phyloP scores from a whole-genome alignment of 92 coral and sea anemone genomes.

The Parazoanthus darwini region DNA sequence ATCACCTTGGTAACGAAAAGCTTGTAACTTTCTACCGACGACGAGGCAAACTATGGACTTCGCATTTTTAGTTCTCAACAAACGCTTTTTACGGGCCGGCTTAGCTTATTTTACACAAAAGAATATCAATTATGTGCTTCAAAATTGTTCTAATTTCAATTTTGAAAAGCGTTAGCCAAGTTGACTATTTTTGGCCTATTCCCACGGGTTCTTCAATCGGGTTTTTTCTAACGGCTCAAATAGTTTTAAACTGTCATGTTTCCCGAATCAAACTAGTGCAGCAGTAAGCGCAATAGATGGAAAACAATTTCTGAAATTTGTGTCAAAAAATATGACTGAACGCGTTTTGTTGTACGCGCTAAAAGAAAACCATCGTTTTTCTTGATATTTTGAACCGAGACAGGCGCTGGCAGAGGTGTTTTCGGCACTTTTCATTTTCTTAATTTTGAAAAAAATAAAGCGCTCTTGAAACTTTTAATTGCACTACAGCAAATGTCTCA shows the following conservation, averaged over 20 bases:
- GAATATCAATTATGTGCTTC: too few relatives aligned
- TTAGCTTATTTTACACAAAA: too few relatives aligned
- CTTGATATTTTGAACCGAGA: too few relatives aligned
- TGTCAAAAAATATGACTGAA: conserved; percentile 24
- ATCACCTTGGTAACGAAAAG: conserved; percentile 24
- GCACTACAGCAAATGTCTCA: too few relatives aligned
- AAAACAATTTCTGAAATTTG: conserved; percentile 35
- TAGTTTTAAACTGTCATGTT: too few relatives aligned
- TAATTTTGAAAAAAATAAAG: too few relatives aligned
- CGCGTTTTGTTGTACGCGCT: conserved; percentile 24
- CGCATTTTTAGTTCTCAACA: conserved; percentile 1
- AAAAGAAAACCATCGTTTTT: too few relatives aligned
- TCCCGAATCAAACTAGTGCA: conserved; percentile 24
- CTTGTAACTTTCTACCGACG: conserved; percentile 3
- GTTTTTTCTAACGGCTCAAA: conserved; percentile 31
- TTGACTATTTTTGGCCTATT: conserved; percentile 25
- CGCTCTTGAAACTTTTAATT: too few relatives aligned
- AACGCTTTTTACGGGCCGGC: not conserved
- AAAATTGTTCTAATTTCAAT: not conserved
- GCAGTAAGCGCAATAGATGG: conserved; percentile 40
- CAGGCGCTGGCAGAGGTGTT: too few relatives aligned
- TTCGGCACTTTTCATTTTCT: too few relatives aligned
- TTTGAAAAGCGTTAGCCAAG: too few relatives aligned
- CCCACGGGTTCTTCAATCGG: conserved; percentile 39
- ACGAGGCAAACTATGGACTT: conserved; percentile 8